Evolutionary conservation across 2,888 invertebrate genomes (phyloP).

Genomic region (Drosophila leonis): DNA sequence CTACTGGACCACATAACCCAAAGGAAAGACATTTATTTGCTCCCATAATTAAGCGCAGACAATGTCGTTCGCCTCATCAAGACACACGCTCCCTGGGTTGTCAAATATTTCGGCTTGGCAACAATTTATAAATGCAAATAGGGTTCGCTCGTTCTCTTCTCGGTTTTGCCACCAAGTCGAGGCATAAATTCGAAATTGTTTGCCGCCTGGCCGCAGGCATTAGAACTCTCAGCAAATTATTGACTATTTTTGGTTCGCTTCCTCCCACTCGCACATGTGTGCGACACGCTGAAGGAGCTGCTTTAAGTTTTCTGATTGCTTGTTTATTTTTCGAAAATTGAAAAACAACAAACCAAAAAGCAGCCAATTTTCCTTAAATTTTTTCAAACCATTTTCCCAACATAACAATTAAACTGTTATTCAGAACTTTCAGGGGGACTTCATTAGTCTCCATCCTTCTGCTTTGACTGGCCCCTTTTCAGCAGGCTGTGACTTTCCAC

Average conservation of each 20-base stretch:
- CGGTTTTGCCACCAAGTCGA: conserved; percentile 38
- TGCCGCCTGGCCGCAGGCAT: conserved; percentile 31
- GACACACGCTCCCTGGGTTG: conserved; percentile 44
- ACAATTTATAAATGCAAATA: conserved; percentile 75
- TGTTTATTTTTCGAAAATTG: conserved; percentile 63
- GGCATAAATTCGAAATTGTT: conserved; percentile 55
- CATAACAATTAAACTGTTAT: conserved; percentile 34
- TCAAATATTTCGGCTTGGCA: conserved; percentile 65
- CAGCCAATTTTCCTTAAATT: conserved; percentile 35
- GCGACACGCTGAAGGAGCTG: not conserved
- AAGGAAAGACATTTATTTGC: conserved; percentile 74
- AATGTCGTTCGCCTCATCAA: conserved; percentile 37
- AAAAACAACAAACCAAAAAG: conserved; percentile 56
- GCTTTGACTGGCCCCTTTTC: conserved; percentile 44
- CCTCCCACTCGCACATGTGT: conserved; percentile 43
- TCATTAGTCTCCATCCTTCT: conserved; percentile 29
- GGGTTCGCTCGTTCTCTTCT: conserved; percentile 21
- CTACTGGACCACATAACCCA: conserved; percentile 55
- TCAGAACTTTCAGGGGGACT: conserved; percentile 15
- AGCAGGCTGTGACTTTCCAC: conserved; percentile 45
- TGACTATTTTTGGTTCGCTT: conserved; percentile 39
- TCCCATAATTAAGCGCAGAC: conserved; percentile 76
- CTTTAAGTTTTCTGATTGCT: conserved; percentile 20
- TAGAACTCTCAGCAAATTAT: conserved; percentile 38
- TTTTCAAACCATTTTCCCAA: conserved; percentile 27